phyloP scores from a whole-genome alignment of 2,888 invertebrate species.

The Pristionchus mayeri region DNA sequence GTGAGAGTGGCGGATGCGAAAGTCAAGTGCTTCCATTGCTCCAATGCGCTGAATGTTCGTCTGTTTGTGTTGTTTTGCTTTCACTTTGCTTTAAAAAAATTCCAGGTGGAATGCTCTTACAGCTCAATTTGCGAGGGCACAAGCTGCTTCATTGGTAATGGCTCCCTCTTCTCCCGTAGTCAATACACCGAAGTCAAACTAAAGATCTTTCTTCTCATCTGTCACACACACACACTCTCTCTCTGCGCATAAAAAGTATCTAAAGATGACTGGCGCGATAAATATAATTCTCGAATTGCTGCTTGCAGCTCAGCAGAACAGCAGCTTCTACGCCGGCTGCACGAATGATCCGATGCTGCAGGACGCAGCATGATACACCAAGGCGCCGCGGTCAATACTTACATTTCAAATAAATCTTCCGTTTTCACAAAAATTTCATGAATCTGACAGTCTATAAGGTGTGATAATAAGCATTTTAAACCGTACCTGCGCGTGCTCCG shows the following conservation, averaged over 20 bases:
- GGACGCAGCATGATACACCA: background rate
- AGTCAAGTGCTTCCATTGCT: constrained; percentile 16
- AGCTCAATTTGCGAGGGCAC: background rate
- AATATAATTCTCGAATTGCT: too few relatives aligned
- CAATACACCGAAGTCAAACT: too few relatives aligned
- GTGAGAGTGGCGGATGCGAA: background rate
- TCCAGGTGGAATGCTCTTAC: background rate
- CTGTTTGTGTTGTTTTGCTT: background rate
- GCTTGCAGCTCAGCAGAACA: too few relatives aligned
- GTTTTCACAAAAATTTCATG: too few relatives aligned
- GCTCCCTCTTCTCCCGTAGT: too few relatives aligned
- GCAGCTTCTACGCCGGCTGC: constrained; percentile 1
- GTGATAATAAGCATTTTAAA: too few relatives aligned
- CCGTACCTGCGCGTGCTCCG: background rate
- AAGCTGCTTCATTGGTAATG: background rate
- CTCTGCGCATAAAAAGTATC: background rate
- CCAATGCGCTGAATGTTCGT: background rate
- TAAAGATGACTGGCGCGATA: background rate
- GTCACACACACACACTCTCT: background rate
- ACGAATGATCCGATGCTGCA: background rate
- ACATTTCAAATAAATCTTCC: too few relatives aligned
- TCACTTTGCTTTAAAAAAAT: background rate
- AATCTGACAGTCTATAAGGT: too few relatives aligned
- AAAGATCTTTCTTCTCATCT: too few relatives aligned
- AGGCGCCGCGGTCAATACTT: background rate